Base-by-base conservation (phyloP, 2,888 invertebrate species). In the Opisthograptis luteolata region DNA sequence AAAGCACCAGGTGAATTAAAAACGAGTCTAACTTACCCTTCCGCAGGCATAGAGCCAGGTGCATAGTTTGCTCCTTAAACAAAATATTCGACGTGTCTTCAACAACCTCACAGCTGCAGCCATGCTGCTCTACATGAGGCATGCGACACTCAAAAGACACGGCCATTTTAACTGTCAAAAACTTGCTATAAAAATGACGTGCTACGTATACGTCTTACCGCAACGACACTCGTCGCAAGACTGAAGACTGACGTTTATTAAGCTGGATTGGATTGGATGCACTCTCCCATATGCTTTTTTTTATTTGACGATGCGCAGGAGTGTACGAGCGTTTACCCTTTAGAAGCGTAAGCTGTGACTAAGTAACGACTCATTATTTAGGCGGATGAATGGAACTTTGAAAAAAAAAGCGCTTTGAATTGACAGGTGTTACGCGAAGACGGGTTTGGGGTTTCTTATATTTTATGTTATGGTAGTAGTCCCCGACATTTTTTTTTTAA, bases 51-150 rank as follows among this genome's bases (percentile, higher is more conserved):
- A 51, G 12, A 8, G 44, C 27, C 14, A 51, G 25, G 3, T 51
- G 50, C 44, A 51, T 39, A 25, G 50, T 40, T 30, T 41, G 40
- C 19, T 51, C 44, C 6, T 41, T 40, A 10, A 45, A 35, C 27
- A 44, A 22, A 13, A 44, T 28, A 12, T 40, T 12, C 2, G 48
- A 36, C 4, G 25, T 19, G 45, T 55, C 49, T 10, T 58, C 51
- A 5, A 55, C 31, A n/a, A 58, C 9, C 24, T 56, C 54, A 42
- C 60, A 60, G 3, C 40, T 32, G 27, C 55, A 58, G 31, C 55
- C 43, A 41, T 51, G 35, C 15, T 49, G 37, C 1, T 55, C 52
- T 28, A 58, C 2, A 46, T 60, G 52, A 0, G 55, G 46, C 5
- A 56, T 14, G 12, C 39, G 45, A 28, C 60, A 60, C 27, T 55